A percentile compares a stretch with the other conserved stretches of the same genome.
phyloP scores from a whole-genome alignment of 2,113 vertebrate genomes.

The Neodontobutis hainanensis region DNA sequence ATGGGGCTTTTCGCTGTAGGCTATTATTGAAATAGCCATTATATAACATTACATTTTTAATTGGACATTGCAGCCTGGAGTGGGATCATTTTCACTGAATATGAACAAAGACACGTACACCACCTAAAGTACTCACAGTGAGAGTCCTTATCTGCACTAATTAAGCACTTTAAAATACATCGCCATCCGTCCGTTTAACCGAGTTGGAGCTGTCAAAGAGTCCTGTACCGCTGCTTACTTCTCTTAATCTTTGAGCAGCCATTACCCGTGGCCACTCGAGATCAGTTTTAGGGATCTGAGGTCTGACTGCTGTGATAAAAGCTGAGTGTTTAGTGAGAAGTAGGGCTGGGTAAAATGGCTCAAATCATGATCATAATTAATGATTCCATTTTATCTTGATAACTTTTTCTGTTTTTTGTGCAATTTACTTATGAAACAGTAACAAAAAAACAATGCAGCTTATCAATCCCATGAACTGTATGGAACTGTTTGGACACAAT shows the following conservation, averaged over 20 bases:
- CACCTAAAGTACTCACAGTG: not conserved
- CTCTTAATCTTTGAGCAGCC: conserved; percentile 29
- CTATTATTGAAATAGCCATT: conserved; percentile 1
- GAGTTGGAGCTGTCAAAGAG: conserved; percentile 3
- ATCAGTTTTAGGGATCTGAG: conserved; percentile 48
- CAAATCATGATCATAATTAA: too few species aligned
- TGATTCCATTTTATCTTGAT: too few species aligned
- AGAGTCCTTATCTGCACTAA: conserved; percentile 33
- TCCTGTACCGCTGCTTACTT: conserved; percentile 26
- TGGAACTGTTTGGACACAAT: too few species aligned
- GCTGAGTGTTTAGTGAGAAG: too few species aligned
- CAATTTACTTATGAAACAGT: too few species aligned
- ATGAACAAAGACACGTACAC: conserved; percentile 20
- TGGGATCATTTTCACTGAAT: conserved; percentile 15
- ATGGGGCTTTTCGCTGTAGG: not conserved
- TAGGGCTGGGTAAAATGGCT: too few species aligned
- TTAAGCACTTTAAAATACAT: conserved; percentile 31
- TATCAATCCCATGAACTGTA: too few species aligned
- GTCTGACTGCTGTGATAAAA: conserved; percentile 22
- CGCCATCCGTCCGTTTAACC: not conserved
- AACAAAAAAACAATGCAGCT: too few species aligned
- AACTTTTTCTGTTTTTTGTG: too few species aligned
- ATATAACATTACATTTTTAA: conserved; percentile 35
- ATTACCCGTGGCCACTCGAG: conserved; percentile 38
- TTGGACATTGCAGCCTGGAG: conserved; percentile 28